A percentile compares a stretch with the other conserved stretches of the same genome.
phyloP scores from a whole-genome alignment of 2,888 invertebrate species.

The Spodoptera exigua region DNA sequence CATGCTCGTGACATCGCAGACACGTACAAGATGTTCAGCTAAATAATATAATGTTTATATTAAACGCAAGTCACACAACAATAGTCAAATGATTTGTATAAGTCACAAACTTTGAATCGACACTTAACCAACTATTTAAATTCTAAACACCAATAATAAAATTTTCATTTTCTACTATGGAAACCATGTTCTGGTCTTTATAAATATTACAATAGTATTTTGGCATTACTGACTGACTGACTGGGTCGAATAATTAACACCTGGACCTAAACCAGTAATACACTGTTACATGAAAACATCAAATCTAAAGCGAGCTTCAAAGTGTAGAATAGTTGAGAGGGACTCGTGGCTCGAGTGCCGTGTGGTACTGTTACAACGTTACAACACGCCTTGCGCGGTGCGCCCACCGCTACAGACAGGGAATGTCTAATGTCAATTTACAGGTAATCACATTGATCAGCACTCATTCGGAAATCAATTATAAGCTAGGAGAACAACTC shows the following conservation, averaged over 20 bases:
- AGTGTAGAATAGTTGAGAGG: slow-evolving; percentile 27
- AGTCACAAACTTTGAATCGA: slow-evolving; percentile 42
- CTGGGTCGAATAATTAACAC: slow-evolving; percentile 40
- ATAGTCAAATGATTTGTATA: slow-evolving; percentile 38
- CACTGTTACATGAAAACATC: slow-evolving; percentile 28
- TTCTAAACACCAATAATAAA: slow-evolving; percentile 53
- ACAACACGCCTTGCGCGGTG: no score
- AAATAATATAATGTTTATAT: slow-evolving; percentile 42
- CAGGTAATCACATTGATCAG: slow-evolving; percentile 60
- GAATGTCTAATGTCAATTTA: slow-evolving; percentile 73
- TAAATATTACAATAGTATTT: slow-evolving; percentile 43
- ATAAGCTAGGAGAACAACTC: slow-evolving; percentile 70
- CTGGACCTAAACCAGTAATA: slow-evolving; percentile 34
- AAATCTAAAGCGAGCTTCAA: slow-evolving; percentile 34
- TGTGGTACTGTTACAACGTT: slow-evolving; percentile 30
- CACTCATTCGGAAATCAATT: slow-evolving; percentile 61
- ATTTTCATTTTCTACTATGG: slow-evolving; percentile 41
- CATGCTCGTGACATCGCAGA: slow-evolving; percentile 42
- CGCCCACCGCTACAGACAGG: slow-evolving; percentile 62
- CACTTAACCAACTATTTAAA: slow-evolving; percentile 49
- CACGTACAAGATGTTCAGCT: slow-evolving; percentile 50
- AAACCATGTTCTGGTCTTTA: slow-evolving; percentile 31
- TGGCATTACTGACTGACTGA: slow-evolving; percentile 44
- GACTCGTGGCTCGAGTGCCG: slow-evolving; percentile 12
- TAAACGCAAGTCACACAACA: slow-evolving; percentile 46